Evolutionary conservation across 2,797 vertebrate species (phyloP), one percentile per base, ranked within the genome.

Genomic region (Melanotaenia parkinsoni): DNA sequence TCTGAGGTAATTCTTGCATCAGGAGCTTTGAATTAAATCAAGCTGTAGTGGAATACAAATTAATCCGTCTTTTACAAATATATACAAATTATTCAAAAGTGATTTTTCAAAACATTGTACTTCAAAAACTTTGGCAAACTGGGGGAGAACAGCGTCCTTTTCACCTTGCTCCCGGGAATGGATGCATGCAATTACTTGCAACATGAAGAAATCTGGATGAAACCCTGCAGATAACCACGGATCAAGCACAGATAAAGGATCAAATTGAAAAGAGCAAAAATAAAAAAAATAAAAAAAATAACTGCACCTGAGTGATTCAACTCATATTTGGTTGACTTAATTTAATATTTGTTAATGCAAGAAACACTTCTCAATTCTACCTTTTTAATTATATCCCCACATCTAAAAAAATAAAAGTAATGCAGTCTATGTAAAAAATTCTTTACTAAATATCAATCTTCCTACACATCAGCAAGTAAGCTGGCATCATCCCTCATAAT

Each of bases 121-220:
- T 3, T 1, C 6, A 68, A 51, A 78, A 79, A 67, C 60, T 81
- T 35, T 63, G 58, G 64, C 33, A 70, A 57, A 70, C 79, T 61
- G 10, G 8, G 28, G 57, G 56, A 32, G 35, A 68, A 47, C 14
- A 7, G 20, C 78, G 61, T 69, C 72, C 67, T 80, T 84, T 84
- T 67, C 72, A 80, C 79, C 74, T 70, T 22, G 35, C n/a, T 66
- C 74, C 63, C 26, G 18, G 30, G 54, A 61, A 58, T 35, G 43
- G 53, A 59, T 32, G 24, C 83, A 84, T 72, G 89, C 74, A 90
- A 87, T 82, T 77, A 81, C 53, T 75, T 82, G 79, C 81, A 89
- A 92, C 77, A 75, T 47, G 68, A 54, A 37, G 70, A 89, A 86
- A 86, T 83, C 62, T 74, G 64, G 35, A 54, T 68, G 58, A 67